Conservation (phyloP, 2,888 invertebrate species). For the Harpalus rufipes region DNA sequence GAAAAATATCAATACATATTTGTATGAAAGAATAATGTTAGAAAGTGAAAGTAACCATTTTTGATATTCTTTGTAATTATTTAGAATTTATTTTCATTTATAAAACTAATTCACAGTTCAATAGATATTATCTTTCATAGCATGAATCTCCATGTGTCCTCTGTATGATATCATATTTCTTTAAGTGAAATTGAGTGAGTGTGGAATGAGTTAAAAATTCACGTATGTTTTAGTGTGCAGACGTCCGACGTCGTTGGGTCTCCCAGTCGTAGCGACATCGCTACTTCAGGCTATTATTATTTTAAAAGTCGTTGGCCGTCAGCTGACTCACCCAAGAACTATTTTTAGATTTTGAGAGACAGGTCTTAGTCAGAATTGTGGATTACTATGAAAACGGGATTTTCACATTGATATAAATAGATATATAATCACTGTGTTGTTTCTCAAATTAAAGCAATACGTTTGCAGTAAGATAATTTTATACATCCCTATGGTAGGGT, state of each 20-base stretch:
- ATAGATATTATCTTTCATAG: too few species aligned
- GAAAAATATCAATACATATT: too few species aligned
- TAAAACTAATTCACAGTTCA: too few species aligned
- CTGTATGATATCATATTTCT: not conserved
- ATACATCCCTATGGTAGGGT: too few species aligned
- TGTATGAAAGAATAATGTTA: too few species aligned
- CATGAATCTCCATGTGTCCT: too few species aligned
- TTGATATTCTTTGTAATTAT: too few species aligned
- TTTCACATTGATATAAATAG: slow-evolving; percentile 1
- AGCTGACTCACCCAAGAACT: slow-evolving; percentile 26
- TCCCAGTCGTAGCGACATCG: slow-evolving; percentile 13
- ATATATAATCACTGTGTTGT: not conserved
- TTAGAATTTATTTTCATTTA: too few species aligned
- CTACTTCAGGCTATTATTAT: slow-evolving; percentile 47
- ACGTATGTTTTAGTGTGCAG: not conserved
- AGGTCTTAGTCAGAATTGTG: slow-evolving; percentile 18
- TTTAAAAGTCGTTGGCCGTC: slow-evolving; percentile 59
- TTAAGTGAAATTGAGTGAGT: not conserved
- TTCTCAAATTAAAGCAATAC: too few species aligned
- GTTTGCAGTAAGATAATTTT: too few species aligned
- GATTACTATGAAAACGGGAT: slow-evolving; percentile 5
- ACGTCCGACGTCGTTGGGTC: slow-evolving; percentile 23
- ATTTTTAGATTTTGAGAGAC: slow-evolving; percentile 21
- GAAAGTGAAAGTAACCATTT: too few species aligned
- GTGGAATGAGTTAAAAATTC: not conserved